These are phyloP conservation scores for Araneus ventricosus DNA, from an alignment of 1,140 invertebrate species.

Conservation along the genomic window DNA sequence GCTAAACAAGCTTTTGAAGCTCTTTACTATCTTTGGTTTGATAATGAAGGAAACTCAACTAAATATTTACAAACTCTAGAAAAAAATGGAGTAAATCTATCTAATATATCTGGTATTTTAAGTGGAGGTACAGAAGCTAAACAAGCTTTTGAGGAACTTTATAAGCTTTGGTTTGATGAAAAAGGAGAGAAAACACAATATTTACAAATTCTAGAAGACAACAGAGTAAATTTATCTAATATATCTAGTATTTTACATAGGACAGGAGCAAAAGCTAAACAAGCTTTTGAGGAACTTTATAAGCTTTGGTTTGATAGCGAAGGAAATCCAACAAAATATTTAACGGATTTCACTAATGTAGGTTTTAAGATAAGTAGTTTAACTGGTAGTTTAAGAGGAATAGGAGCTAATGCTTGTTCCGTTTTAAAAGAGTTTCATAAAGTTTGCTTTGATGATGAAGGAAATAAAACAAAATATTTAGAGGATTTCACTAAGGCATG, in stretches of 20 bases:
- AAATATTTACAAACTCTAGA: conserved; percentile 59
- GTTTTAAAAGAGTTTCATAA: conserved; percentile 51
- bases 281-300: conserved; percentile 52
- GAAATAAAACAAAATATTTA: conserved; percentile 50
- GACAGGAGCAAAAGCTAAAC: conserved; percentile 17
- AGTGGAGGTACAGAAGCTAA: conserved; percentile 33
- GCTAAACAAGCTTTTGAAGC: conserved; percentile 51
- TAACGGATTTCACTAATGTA: neutral
- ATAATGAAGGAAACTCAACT: conserved; percentile 32
- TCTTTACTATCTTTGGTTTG: conserved; percentile 60
- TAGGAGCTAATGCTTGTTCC: neutral
- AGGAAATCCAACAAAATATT: conserved; percentile 46
- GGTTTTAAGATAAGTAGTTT: neutral
- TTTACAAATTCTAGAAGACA: conserved; percentile 53
- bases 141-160: conserved; percentile 40
- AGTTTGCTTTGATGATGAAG: conserved; percentile 45
- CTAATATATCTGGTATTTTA: conserved; percentile 58
- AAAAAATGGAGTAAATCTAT: conserved; percentile 46
- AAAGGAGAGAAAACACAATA: conserved; percentile 41
- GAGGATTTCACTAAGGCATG: no score
- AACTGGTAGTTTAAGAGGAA: conserved; percentile 1
- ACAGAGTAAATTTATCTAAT: conserved; percentile 33
- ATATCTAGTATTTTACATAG: conserved; percentile 65
- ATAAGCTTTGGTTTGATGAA: conserved; percentile 68
- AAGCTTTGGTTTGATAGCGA: conserved; percentile 61